Percentiles rank a stretch among this genome's conserved stretches.
These are phyloP conservation scores for Macquaria ambigua DNA, from an alignment of 2,113 vertebrate species.

Conservation along the genomic window DNA sequence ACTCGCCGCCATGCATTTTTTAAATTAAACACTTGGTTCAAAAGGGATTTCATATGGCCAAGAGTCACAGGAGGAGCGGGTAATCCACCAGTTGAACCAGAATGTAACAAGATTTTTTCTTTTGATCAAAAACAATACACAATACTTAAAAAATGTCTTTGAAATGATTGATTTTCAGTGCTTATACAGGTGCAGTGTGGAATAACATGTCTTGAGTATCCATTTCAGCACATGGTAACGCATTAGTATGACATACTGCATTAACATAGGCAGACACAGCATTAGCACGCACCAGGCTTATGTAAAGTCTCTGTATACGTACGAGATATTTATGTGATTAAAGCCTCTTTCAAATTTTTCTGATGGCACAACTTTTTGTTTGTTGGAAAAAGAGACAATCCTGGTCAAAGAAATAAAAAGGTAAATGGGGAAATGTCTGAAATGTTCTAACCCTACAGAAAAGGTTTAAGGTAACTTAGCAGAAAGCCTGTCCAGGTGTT, in stretches of 20 bases:
- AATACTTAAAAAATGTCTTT: background rate
- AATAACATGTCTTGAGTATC: no score
- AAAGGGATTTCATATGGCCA: background rate
- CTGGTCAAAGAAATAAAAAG: no score
- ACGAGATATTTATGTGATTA: background rate
- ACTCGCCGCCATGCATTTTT: background rate
- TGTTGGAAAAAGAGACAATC: no score
- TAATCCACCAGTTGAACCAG: background rate
- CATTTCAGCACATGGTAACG: background rate
- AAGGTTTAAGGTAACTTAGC: no score
- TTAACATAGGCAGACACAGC: background rate
- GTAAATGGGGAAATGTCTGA: no score
- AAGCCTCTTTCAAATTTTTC: background rate
- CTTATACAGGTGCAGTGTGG: background rate
- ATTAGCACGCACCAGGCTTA: no score
- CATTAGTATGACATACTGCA: background rate
- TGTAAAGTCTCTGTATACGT: background rate
- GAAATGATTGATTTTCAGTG: background rate
- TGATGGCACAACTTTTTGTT: background rate
- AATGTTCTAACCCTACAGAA: no score
- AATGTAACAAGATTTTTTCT: no score
- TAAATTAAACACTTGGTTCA: background rate
- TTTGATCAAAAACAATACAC: background rate
- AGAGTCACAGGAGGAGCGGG: background rate
- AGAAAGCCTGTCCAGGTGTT: no score